Evolutionary conservation across 2,797 vertebrate genomes (phyloP), one percentile per base, ranked within the genome.

Genomic region (Enteromius argenteus): DNA sequence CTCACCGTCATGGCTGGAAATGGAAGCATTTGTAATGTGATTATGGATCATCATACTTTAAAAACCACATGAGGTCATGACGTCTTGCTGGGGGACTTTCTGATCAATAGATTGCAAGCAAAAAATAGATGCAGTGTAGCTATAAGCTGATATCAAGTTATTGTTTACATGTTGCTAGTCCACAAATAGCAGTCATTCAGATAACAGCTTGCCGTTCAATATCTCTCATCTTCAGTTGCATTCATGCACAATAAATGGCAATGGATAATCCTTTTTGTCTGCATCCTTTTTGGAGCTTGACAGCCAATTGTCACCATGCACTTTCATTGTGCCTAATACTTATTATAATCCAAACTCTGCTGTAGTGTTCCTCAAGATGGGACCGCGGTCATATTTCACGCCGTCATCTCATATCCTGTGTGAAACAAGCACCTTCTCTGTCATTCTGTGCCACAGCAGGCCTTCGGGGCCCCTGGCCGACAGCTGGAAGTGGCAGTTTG

Each of bases 401-500:
- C 46, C 17, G 15, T 56, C 81, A 83, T 83, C 46, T 75, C 15
- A 2, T 35, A 75, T 53, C 44, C 46, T n/a, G 42, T 56, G 64
- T 84, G 56, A 84, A 60, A 37, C 51, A 51, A 56, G 71, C 62
- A 69, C 27, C 39, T 30, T 46, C n/a, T 72, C 53, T 69, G 68
- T 77, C 49, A 60, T 35, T 78, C 42, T 56, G 32, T 44, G 46
- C 53, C 49, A 78, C 75, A 30, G 67, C 35, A 56, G 78, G 67
- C 27, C 62, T 76, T 58, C 17, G 44, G 81, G 71, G 39, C 71
- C 21, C 27, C 49, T 49, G n/a, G 56, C 66, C 19, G 80, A 78
- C 44, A 27, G 27, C 53, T 58, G 66, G 80, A 62, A 82, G 69
- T 86, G 81, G 87, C 81, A 67, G n/a, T 27, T 73, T 76, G 84